Conservation (phyloP, 1,140 invertebrate species). For the Magallana angulata region DNA sequence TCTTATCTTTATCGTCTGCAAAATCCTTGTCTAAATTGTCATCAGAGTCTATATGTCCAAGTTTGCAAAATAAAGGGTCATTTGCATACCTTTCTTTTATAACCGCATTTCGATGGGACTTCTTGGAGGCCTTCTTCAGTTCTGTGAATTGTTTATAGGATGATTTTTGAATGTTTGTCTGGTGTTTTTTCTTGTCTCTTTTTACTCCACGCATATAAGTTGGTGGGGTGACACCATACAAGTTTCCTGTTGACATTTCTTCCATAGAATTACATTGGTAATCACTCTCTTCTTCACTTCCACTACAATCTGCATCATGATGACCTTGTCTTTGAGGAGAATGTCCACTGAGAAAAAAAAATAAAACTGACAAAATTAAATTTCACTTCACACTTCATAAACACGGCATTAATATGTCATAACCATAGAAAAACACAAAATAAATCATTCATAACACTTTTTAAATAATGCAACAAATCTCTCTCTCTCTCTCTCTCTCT, state of each 20-base stretch:
- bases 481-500: too few species aligned
- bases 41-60: constrained; percentile 71
- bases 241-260: constrained; percentile 20
- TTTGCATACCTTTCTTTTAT: constrained; percentile 70
- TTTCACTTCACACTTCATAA: too few species aligned
- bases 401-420: too few species aligned
- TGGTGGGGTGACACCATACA: constrained; percentile 65
- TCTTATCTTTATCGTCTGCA: constrained; percentile 52
- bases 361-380: too few species aligned
- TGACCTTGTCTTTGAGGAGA: neutral
- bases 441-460: too few species aligned
- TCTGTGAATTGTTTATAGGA: constrained; percentile 58
- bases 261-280: constrained; percentile 54
- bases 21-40: constrained; percentile 69
- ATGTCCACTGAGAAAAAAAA: neutral
- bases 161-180: constrained; percentile 53
- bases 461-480: too few species aligned
- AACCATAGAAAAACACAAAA: too few species aligned
- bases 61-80: constrained; percentile 66
- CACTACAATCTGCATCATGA: constrained; percentile 64
- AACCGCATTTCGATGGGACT: constrained; percentile 50
- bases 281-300: constrained; percentile 47
- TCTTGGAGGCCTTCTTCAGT: constrained; percentile 44
- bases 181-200: constrained; percentile 58
- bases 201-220: constrained; percentile 51